Evolutionary conservation across 1,140 invertebrate species (phyloP), one percentile per base, ranked within the genome.

Genomic region (Lordiphosa mommai): DNA sequence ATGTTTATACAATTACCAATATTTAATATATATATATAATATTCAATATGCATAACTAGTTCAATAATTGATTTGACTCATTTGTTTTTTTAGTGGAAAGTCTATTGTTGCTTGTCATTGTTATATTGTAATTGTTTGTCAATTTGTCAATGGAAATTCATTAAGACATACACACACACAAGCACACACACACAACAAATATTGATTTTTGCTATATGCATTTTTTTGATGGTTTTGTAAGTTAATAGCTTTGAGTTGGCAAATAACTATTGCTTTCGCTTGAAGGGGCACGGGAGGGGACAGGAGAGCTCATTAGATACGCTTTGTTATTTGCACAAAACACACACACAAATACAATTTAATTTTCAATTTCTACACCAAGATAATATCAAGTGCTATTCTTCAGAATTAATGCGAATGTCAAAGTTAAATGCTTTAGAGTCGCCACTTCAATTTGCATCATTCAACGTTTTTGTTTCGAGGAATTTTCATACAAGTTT

Each of bases 181-280:
- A 40, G 37, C 41, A 10, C 41, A 44, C 43, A 61, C 48, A 43
- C 23, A 40, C 41, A 30, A 36, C 47, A 32, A 43, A 16, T 67
- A 13, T 52, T 44, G 33, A 50, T 61, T 58, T 33, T 40, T 9
- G 14, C 17, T 48, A 12, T 46, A 14, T 30, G 14, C n/a, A 43
- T 20, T 12, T 27, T 20, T 40, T 23, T 48, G 23, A 27, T 27
- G 23, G 6, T 27, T 27, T 27, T 27, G 23, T 27, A 7, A 57
- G 47, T 71, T 59, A 72, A 84, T 80, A 68, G 23, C 23, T 27
- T 27, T 71, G 66, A 60, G 36, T 61, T 76, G 61, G 76, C 72
- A 63, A 51, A 67, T 69, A 79, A 80, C 76, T 70, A 61, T 37
- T 48, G 61, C 63, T 46, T 6, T 20, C 5, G 23, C 23, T 27